Evolutionary conservation across 92 coral and sea anemone genomes (phyloP).

Genomic region (Zoanthus solanderi): DNA sequence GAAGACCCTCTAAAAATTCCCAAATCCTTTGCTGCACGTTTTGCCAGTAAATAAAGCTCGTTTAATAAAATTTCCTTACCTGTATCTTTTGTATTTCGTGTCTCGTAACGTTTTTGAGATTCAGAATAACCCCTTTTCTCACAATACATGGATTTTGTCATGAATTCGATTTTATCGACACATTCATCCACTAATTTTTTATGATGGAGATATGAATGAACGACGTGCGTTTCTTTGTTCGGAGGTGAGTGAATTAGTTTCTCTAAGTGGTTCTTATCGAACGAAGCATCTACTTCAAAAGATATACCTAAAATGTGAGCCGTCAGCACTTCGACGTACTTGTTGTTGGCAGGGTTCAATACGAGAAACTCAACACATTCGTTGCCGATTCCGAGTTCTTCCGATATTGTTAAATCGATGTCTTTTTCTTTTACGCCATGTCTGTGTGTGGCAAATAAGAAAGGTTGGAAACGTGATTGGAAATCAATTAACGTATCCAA

Average conservation of each 20-base stretch:
- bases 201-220: neutral
- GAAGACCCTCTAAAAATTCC: neutral
- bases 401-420: neutral
- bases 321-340: neutral
- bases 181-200: neutral
- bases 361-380: neutral
- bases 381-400: neutral
- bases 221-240: neutral
- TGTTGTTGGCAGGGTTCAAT: neutral
- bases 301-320: neutral
- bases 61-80: neutral
- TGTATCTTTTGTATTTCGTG: neutral
- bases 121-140: neutral
- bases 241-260: neutral
- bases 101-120: neutral
- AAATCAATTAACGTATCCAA: neutral
- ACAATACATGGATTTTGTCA: neutral
- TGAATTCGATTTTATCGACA: neutral
- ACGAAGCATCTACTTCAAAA: neutral
- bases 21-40: neutral
- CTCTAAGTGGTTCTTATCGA: neutral
- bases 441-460: neutral
- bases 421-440: neutral
- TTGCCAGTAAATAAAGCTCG: neutral
- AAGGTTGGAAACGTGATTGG: neutral